Evolutionary conservation across 2,888 invertebrate species (phyloP).

Genomic region (Drosophila conformis): DNA sequence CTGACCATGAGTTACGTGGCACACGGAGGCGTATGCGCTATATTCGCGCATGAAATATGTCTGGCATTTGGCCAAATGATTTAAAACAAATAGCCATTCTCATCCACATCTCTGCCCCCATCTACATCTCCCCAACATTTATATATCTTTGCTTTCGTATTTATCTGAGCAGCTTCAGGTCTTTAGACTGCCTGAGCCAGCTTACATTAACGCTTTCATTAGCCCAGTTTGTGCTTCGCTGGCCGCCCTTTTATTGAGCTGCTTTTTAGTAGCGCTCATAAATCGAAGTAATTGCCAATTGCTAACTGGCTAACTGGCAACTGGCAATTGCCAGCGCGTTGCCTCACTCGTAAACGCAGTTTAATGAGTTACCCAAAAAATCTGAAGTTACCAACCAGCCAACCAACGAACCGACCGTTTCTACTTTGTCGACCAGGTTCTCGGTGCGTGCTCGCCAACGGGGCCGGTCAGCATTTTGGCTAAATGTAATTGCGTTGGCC

Average conservation of each 20-base stretch:
- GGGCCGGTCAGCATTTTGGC: constrained; percentile 62
- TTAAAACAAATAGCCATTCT: constrained; percentile 62
- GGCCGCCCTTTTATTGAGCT: constrained; percentile 60
- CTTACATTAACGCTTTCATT: constrained; percentile 76
- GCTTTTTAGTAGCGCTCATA: constrained; percentile 63
- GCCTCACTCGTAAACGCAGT: constrained; percentile 66
- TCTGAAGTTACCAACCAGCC: constrained; percentile 7
- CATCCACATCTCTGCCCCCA: constrained; percentile 12
- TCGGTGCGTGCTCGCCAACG: constrained; percentile 68
- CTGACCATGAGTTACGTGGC: constrained; percentile 67
- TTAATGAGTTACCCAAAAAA: constrained; percentile 64
- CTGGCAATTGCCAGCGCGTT: constrained; percentile 48
- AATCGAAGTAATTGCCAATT: constrained; percentile 66
- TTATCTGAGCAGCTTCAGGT: constrained; percentile 4
- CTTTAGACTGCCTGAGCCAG: constrained; percentile 14
- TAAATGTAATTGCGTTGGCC: constrained; percentile 69
- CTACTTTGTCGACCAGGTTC: constrained; percentile 11
- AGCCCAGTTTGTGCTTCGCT: constrained; percentile 69
- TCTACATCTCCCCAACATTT: neutral
- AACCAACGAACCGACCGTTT: neutral
- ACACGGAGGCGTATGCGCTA: constrained; percentile 70
- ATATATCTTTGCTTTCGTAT: constrained; percentile 8
- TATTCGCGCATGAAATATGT: constrained; percentile 64
- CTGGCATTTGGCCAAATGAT: constrained; percentile 76
- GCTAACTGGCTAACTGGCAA: constrained; percentile 35